Percentiles rank a stretch among this genome's conserved stretches.
Evolutionary conservation across 2,113 vertebrate species (phyloP).

Genomic region (Eurypyga helias): DNA sequence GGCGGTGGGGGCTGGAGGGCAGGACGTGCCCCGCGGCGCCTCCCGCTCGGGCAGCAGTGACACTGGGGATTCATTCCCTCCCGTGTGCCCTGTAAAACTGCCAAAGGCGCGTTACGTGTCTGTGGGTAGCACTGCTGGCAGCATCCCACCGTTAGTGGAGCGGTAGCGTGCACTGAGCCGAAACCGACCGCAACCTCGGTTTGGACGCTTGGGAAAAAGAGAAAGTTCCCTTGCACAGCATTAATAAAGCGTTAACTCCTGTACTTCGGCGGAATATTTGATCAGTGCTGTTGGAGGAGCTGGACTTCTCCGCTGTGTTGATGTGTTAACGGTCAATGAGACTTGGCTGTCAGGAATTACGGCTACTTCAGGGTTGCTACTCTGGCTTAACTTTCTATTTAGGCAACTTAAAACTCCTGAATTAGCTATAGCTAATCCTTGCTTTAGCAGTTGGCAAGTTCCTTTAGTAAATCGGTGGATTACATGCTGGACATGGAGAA

Average conservation of each 20-base stretch:
- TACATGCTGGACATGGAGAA: background rate
- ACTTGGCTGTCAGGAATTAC: background rate
- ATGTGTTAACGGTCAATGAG: background rate
- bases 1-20: background rate
- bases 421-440: constrained; percentile 9
- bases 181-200: fast-evolving
- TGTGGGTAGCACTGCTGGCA: fast-evolving
- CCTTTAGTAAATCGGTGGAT: background rate
- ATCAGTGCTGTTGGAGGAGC: fast-evolving
- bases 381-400: constrained; percentile 4
- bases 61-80: background rate
- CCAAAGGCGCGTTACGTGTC: fast-evolving
- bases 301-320: background rate
- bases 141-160: fast-evolving
- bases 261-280: fast-evolving
- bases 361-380: background rate
- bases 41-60: background rate
- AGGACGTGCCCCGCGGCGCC: background rate
- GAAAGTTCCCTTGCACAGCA: background rate
- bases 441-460: constrained; percentile 10
- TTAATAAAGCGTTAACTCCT: background rate
- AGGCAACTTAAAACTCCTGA: background rate
- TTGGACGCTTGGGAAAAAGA: background rate
- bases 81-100: fast-evolving
- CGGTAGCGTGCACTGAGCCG: fast-evolving